Conservation (phyloP, 2,797 vertebrate genomes). For the Microhierax caerulescens region DNA sequence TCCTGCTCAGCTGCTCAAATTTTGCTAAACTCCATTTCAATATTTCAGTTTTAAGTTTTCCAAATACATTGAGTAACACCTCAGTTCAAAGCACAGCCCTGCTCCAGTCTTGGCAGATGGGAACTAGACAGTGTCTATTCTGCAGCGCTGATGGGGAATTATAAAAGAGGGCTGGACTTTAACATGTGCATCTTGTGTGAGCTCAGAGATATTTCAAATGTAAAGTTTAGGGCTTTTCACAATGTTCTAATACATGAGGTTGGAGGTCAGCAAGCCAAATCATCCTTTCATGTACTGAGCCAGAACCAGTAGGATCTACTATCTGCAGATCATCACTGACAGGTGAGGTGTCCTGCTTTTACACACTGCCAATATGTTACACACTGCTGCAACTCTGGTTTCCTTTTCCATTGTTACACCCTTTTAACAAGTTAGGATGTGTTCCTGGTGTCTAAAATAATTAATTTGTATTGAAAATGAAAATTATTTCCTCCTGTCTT, state of each 20-base stretch:
- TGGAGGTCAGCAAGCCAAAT: neutral
- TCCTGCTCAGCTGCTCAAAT: slow-evolving; percentile 44
- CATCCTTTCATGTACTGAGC: neutral
- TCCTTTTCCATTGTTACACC: neutral
- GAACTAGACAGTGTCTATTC: neutral
- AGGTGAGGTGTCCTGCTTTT: neutral
- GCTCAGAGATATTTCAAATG: neutral
- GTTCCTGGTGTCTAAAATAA: neutral
- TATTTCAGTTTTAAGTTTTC: slow-evolving; percentile 48
- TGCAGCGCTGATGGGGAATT: neutral
- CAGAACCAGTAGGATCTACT: neutral
- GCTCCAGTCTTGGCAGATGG: neutral
- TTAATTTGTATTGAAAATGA: neutral
- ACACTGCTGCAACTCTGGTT: neutral
- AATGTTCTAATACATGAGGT: neutral
- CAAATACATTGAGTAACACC: slow-evolving; percentile 36
- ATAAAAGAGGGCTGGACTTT: neutral
- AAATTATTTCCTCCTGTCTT: neutral
- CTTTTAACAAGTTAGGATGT: neutral
- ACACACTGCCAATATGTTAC: neutral
- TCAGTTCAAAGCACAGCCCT: neutral
- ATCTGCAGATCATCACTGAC: neutral
- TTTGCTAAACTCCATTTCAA: slow-evolving; percentile 45
- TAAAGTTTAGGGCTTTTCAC: neutral
- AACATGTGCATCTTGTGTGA: neutral